Percentiles rank a stretch among this genome's conserved stretches.
phyloP scores from a whole-genome alignment of 2,888 invertebrate species.

The Blomia tropicalis region DNA sequence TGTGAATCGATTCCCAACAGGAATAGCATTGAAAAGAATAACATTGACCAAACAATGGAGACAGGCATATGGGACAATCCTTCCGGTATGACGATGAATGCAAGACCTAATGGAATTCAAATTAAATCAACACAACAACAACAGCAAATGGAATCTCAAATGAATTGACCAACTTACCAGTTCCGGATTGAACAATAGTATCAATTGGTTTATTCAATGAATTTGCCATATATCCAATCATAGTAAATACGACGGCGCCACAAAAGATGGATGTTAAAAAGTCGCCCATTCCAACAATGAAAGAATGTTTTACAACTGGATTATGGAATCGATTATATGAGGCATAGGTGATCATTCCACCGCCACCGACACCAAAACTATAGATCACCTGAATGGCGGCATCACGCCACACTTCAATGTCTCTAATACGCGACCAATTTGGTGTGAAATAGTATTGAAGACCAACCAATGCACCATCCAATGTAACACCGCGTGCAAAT shows the following conservation, averaged over 20 bases:
- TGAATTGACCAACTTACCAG: neutral
- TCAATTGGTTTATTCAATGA: constrained; percentile 26
- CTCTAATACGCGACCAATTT: constrained; percentile 25
- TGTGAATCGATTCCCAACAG: constrained; percentile 29
- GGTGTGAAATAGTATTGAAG: constrained; percentile 27
- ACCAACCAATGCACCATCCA: constrained; percentile 28
- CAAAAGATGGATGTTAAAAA: constrained; percentile 30
- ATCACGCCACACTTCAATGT: constrained; percentile 28
- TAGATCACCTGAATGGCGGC: constrained; percentile 30
- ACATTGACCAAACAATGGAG: constrained; percentile 28
- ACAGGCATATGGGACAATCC: constrained; percentile 29
- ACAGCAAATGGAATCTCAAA: neutral
- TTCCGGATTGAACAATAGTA: constrained; percentile 27
- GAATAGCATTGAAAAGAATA: constrained; percentile 30
- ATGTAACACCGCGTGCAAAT: constrained; percentile 29
- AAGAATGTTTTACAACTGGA: constrained; percentile 20
- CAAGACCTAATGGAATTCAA: constrained; percentile 25
- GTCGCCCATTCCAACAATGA: constrained; percentile 29
- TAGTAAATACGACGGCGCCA: constrained; percentile 29
- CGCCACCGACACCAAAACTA: constrained; percentile 29
- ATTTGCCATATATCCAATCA: constrained; percentile 30
- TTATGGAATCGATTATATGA: constrained; percentile 29
- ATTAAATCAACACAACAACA: neutral
- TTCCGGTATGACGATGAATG: constrained; percentile 30
- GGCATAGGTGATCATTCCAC: constrained; percentile 30